Percentiles rank a stretch among this genome's conserved stretches.
These are phyloP conservation scores for Oryzias curvinotus DNA, from an alignment of 2,113 vertebrate genomes.

Conservation along the genomic window DNA sequence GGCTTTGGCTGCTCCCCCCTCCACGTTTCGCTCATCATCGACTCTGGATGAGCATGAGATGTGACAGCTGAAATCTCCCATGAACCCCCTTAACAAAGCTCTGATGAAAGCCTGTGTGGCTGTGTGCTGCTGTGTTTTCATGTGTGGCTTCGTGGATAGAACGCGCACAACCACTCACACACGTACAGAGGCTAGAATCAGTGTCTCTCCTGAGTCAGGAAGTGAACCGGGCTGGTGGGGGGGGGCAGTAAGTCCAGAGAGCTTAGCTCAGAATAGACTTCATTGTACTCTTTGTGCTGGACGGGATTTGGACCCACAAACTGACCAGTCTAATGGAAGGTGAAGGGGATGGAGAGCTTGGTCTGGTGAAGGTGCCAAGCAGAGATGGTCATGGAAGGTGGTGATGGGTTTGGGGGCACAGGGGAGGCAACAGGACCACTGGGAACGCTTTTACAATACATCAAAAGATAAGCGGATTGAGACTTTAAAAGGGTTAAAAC, in stretches of 20 bases:
- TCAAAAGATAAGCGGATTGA: no score
- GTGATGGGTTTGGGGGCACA: not conserved
- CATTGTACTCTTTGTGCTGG: constrained; percentile 86
- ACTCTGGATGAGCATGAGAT: constrained; percentile 78
- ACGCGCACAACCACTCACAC: constrained; percentile 29
- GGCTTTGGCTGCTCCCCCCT: constrained; percentile 20
- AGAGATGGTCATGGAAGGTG: constrained; percentile 46
- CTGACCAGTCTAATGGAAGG: constrained; percentile 86
- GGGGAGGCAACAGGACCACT: not conserved
- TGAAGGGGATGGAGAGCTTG: constrained; percentile 86
- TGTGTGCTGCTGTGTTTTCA: constrained; percentile 33
- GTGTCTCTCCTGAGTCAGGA: constrained; percentile 87
- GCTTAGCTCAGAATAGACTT: constrained; percentile 77
- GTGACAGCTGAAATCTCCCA: constrained; percentile 87
- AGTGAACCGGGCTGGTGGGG: constrained; percentile 76
- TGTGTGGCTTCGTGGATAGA: constrained; percentile 11
- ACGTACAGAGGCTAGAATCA: constrained; percentile 74
- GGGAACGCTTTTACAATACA: no score
- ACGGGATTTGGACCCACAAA: constrained; percentile 87
- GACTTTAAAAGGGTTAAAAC: no score
- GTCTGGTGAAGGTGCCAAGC: constrained; percentile 57
- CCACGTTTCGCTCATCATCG: constrained; percentile 79
- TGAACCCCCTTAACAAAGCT: constrained; percentile 84
- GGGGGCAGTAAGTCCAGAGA: constrained; percentile 75
- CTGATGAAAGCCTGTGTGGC: constrained; percentile 74